Conservation (phyloP, 2,888 invertebrate genomes). For the Lasioglossum malachurum region DNA sequence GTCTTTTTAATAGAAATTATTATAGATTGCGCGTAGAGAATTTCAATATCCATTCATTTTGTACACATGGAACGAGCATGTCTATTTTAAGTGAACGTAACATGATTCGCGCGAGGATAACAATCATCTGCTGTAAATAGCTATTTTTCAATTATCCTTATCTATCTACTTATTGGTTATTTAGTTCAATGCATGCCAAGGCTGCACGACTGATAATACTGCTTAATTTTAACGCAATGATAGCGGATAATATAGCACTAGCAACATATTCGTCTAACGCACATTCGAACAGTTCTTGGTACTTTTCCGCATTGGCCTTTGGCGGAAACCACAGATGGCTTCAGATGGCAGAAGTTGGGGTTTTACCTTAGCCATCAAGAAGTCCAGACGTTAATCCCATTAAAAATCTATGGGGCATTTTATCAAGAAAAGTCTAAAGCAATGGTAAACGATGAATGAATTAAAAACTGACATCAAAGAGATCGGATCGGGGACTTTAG, state of each 20-base stretch:
- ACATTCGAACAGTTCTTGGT: too few relatives aligned
- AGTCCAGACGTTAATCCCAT: too few relatives aligned
- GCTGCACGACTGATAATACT: slow-evolving; percentile 28
- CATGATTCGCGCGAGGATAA: not conserved
- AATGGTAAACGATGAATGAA: too few relatives aligned
- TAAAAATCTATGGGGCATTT: too few relatives aligned
- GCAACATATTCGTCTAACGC: not conserved
- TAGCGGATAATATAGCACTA: slow-evolving; percentile 1
- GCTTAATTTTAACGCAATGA: slow-evolving; percentile 16
- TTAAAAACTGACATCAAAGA: too few relatives aligned
- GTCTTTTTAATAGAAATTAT: not conserved
- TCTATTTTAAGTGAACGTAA: slow-evolving; percentile 1
- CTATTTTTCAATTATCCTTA: slow-evolving; percentile 28
- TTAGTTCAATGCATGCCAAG: slow-evolving; percentile 38
- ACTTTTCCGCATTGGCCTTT: too few relatives aligned
- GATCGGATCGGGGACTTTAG: too few relatives aligned
- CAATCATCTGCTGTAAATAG: not conserved
- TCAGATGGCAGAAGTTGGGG: too few relatives aligned
- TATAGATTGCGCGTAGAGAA: not conserved
- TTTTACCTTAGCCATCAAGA: too few relatives aligned
- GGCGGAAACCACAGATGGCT: too few relatives aligned
- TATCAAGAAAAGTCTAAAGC: too few relatives aligned
- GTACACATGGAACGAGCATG: not conserved
- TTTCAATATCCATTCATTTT: not conserved
- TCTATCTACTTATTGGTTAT: slow-evolving; percentile 3